Base-by-base conservation (phyloP, 2,113 vertebrate species). In the Phyllopteryx taeniolatus region DNA sequence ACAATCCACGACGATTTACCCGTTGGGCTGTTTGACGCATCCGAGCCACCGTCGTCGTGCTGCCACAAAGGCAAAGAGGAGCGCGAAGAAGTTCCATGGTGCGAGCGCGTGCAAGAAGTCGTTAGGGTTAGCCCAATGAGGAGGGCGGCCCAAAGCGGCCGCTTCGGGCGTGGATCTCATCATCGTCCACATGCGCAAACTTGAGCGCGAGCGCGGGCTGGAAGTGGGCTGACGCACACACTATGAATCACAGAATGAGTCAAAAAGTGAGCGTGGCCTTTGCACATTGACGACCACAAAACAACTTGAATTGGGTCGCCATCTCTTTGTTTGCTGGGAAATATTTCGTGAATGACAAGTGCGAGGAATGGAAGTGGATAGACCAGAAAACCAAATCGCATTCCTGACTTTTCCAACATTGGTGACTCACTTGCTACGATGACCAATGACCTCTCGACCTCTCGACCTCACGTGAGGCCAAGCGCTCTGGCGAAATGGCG, bases 191-290 rank as follows among this genome's bases (percentile, higher is more conserved):
- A 27, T 27, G 27, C 27, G 1, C 27, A 27, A 27, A 27, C 27
- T 27, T 27, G 27, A 27, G 27, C 27, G 27, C 27, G 27, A n/a
- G n/a, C n/a, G n/a, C n/a, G n/a, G n/a, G 27, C 27, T 27, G 27
- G 27, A 27, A 27, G 27, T 27, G 27, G 27, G 74, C 76, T 83
- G 79, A 82, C 33, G 67, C 51, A 6, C 56, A 74, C 17, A 39
- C 53, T 68, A 46, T 90, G 83, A 91, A 79, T 89, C 86, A 88
- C 68, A 19, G 47, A 67, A 47, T 91, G 88, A 91, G 80, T 88
- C 89, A 89, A 86, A 79, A 39, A 0, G 10, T 20, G 89, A 27
- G 27, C 27, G 27, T 27, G 27, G 27, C 27, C 27, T 27, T 27
- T 27, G 27, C 27, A 27, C 27, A 27, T 27, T 27, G 27, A 27